Base-by-base conservation (phyloP, 2,888 invertebrate genomes). In the Eristalis arbustorum region DNA sequence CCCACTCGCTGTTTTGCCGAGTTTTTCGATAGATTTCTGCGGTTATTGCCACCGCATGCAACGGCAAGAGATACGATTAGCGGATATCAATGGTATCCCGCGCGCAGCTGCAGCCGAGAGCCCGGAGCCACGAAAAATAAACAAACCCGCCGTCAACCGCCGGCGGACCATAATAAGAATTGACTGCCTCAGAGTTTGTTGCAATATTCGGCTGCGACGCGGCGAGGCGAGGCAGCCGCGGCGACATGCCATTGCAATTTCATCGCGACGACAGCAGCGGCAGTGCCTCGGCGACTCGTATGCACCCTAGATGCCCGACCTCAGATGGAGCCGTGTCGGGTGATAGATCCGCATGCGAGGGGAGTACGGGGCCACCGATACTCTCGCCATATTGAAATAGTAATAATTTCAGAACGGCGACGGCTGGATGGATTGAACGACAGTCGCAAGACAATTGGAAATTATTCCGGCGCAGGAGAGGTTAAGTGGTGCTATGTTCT, bases 371-470 rank as follows among this genome's bases (percentile, higher is more conserved):
- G 8, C n/a, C 56, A 18, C 6, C 67, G 49, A 63, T 37, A 77
- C 74, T 77, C 81, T 85, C 72, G 64, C 68, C 68, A 68, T 74
- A 81, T 73, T 81, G 77, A 82, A 85, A 77, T 77, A 85, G 82
- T 85, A 85, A 85, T 85, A 85, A 82, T 82, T 85, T 85, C 72
- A 64, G 13, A 13, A 13, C 18, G 18, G n/a, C 63, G 2, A 59
- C 71, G 59, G 40, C 13, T n/a, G 73, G 61, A 74, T 75, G 71
- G 75, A 83, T 87, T 87, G 67, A 75, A 87, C 72, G 87, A 78
- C 78, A 83, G 83, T 82, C 83, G 83, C 64, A 66, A 83, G 83
- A 83, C 87, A 87, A 87, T 87, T 75, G 87, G 62, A 75, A 83
- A 87, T 79, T 83, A 83, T 87, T 78, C 77, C 75, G 79, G 74